Base-by-base conservation (phyloP, 1,140 invertebrate species). In the Harlomillsia oculata region DNA sequence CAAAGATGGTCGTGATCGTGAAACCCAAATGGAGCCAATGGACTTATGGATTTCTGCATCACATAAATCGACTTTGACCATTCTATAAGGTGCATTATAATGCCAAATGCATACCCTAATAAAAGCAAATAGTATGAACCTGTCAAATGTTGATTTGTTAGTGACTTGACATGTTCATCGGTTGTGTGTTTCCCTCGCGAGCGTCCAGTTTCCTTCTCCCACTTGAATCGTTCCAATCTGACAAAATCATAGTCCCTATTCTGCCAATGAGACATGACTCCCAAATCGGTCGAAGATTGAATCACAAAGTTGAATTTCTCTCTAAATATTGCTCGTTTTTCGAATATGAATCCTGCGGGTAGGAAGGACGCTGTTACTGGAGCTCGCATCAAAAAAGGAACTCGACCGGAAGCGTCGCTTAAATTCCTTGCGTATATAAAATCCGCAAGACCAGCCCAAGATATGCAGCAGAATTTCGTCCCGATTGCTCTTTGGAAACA, bases 401-500 rank as follows among this genome's bases (percentile, higher is more conserved):
- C 28, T 25, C 37, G 44, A 23, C 58, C 58, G 6, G 28, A 32
- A 13, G 32, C 18, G 30, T 55, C 58, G 29, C 46, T 60, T 21
- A 60, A 55, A 53, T 53, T 55, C 26, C 32, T 34, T 34, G 49
- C 18, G n/a, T 13, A 30, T 13, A 60, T 46, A 28, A 44, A 55
- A 14, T 56, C 48, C 2, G 52, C 53, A 36, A 55, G 55, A 8
- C 25, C 45, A 21, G 49, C 37, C 53, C 52, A 60, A 34, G 52
- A 44, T 25, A 60, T 55, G 46, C 58, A 60, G 20, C 25, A 28
- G 14, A 29, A 43, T 16, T 52, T 52, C 3, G 44, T 20, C 21
- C 50, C 30, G 23, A 54, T 34, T 13, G 51, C 37, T 14, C 39
- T 26, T 20, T 60, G 29, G 8, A 62, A 49, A 45, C 59, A 61